Conservation (phyloP, 2,888 invertebrate genomes). For the Euplagia quadripunctaria region DNA sequence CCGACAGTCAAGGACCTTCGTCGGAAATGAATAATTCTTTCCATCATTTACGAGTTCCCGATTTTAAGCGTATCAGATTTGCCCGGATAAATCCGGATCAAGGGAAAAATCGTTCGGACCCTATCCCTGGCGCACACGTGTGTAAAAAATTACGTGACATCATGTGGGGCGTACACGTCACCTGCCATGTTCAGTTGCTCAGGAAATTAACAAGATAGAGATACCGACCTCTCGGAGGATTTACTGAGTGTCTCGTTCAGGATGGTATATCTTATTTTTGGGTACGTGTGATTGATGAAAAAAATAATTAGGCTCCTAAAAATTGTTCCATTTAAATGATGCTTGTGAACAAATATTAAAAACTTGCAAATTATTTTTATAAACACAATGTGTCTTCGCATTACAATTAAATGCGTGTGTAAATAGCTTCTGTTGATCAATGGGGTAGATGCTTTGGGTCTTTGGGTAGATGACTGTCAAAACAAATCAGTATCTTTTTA, state of each 20-base stretch:
- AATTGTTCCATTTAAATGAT: too few relatives aligned
- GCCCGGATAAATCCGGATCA: conserved; percentile 35
- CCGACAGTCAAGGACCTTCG: background rate
- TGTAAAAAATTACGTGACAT: conserved; percentile 40
- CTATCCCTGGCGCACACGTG: conserved; percentile 34
- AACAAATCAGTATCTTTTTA: too few relatives aligned
- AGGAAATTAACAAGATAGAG: conserved; percentile 31
- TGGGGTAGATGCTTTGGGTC: too few relatives aligned
- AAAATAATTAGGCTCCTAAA: background rate
- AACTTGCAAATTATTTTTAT: too few relatives aligned
- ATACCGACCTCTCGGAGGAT: background rate
- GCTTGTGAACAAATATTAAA: too few relatives aligned
- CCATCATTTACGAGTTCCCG: conserved; percentile 22
- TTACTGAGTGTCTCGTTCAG: background rate
- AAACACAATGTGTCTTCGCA: too few relatives aligned
- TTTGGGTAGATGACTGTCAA: too few relatives aligned
- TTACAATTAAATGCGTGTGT: too few relatives aligned
- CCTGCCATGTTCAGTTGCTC: conserved; percentile 37
- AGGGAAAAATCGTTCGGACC: conserved; percentile 33
- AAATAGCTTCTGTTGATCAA: too few relatives aligned
- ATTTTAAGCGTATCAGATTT: conserved; percentile 47
- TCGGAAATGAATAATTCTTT: conserved; percentile 10
- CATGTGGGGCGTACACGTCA: conserved; percentile 28
- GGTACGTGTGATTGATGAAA: too few relatives aligned
- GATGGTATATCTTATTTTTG: background rate